Evolutionary conservation across 2,113 vertebrate genomes (phyloP).

Genomic region (Platysteira castanea): DNA sequence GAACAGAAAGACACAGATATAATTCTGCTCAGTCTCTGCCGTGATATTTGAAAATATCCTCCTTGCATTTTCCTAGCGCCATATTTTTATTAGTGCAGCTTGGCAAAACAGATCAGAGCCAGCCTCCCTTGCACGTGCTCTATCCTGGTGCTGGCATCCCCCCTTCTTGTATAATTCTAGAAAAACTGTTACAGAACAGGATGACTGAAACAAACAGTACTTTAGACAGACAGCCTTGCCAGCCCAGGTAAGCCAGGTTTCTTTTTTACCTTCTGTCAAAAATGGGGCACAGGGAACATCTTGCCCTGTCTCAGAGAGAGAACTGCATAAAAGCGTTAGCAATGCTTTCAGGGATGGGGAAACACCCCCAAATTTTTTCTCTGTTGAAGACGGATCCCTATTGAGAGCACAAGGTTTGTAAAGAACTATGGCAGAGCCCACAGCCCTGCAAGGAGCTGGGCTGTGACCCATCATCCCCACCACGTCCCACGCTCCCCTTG

Average conservation of each 20-base stretch:
- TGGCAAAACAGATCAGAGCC: background rate
- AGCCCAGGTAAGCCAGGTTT: background rate
- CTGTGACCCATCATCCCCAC: background rate
- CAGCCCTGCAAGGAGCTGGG: background rate
- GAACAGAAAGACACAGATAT: background rate
- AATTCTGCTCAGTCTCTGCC: background rate
- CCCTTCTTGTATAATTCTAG: background rate
- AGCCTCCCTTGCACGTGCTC: background rate
- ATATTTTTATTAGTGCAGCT: background rate
- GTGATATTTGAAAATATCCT: background rate
- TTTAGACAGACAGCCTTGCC: background rate
- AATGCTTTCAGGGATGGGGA: background rate
- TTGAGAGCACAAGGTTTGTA: background rate
- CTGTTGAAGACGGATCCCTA: background rate
- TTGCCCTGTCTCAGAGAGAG: background rate
- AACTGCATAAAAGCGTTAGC: background rate
- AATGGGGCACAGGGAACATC: too few relatives aligned
- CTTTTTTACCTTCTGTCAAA: background rate
- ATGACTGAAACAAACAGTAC: background rate
- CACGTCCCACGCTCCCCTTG: background rate
- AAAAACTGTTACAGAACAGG: background rate
- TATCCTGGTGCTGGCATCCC: background rate
- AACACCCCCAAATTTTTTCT: background rate
- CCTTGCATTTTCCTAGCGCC: background rate
- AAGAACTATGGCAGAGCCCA: background rate